Evolutionary conservation across 1,140 invertebrate species (phyloP), one percentile per base, ranked within the genome.

Genomic region (Drosophila neocordata): DNA sequence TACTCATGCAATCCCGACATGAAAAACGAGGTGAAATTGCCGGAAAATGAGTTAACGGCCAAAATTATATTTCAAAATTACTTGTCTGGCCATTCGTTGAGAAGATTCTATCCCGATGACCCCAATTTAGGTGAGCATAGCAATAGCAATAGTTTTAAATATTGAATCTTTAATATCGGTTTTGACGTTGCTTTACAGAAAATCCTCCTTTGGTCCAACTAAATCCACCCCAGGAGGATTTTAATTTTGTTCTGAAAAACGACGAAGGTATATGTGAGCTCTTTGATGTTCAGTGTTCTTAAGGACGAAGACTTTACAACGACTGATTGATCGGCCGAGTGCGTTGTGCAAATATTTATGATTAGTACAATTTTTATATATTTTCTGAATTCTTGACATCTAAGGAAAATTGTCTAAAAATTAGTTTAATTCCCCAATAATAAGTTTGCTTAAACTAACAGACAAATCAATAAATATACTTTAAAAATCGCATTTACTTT

Each of bases 231-330:
- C 84, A 84, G 65, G 76, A 83, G 58, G 90, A 91, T 74, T 91
- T 91, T 22, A 88, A 85, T 57, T 91, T 89, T 57, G 88, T 77
- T 24, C 63, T 91, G 35, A 90, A 84, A 71, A 74, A 62, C 62
- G 89, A 91, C 65, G 90, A 91, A 65, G 90, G 90, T 20, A 80
- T 91, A 64, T 91, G 90, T 68, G 90, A 91, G 56, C 73, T 91
- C 18, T 91, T 91, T 66, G 90, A 91, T 67, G 79, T 91, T 73
- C 79, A 84, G 51, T 89, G 89, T 69, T 85, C 78, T 57, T 70
- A 70, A 69, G 62, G 52, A 44, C 52, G 48, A 35, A 24, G 34
- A 66, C 44, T 51, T 34, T 57, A 60, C 67, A 48, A 65, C 62
- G 58, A 51, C 66, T 84, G 69, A 56, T 56, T 72, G 82, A 58